Conservation (phyloP, 92 coral and sea anemone genomes). For the Bergia puertoricense region DNA sequence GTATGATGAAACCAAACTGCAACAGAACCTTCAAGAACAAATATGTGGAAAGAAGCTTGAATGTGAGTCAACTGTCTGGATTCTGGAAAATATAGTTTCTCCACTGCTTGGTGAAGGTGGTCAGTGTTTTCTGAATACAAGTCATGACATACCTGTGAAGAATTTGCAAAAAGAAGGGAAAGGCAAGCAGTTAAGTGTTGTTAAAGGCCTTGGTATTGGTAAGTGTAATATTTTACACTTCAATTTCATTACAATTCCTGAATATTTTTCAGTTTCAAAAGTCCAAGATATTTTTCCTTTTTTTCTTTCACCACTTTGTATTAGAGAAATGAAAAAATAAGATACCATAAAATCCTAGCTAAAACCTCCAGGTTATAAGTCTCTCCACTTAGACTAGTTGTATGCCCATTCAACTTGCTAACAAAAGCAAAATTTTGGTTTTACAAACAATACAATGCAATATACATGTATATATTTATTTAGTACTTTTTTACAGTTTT, state of each 20-base stretch:
- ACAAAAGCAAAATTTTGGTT: too few species aligned
- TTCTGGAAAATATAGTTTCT: slow-evolving; percentile 8
- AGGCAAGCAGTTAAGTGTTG: slow-evolving; percentile 14
- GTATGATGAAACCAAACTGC: not conserved
- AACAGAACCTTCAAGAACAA: not conserved
- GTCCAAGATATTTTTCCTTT: not conserved
- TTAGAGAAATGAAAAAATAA: not conserved
- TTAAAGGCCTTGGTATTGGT: slow-evolving; percentile 9
- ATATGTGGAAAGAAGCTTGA: not conserved
- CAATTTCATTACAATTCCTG: not conserved
- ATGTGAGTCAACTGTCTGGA: not conserved
- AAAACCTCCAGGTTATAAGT: not conserved
- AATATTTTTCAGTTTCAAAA: not conserved
- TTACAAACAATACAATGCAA: too few species aligned
- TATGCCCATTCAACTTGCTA: not conserved
- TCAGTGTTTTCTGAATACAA: not conserved
- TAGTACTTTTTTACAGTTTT: too few species aligned
- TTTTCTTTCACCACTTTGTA: not conserved
- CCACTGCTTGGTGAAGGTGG: slow-evolving; percentile 15
- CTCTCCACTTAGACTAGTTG: not conserved
- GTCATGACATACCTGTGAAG: not conserved
- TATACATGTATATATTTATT: too few species aligned
- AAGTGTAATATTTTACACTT: slow-evolving; percentile 1
- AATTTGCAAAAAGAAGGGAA: not conserved
- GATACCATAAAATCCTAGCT: not conserved